A percentile compares a stretch with the other conserved stretches of the same genome.
Evolutionary conservation across 2,113 vertebrate genomes (phyloP).

Genomic region (Cromileptes altivelis): DNA sequence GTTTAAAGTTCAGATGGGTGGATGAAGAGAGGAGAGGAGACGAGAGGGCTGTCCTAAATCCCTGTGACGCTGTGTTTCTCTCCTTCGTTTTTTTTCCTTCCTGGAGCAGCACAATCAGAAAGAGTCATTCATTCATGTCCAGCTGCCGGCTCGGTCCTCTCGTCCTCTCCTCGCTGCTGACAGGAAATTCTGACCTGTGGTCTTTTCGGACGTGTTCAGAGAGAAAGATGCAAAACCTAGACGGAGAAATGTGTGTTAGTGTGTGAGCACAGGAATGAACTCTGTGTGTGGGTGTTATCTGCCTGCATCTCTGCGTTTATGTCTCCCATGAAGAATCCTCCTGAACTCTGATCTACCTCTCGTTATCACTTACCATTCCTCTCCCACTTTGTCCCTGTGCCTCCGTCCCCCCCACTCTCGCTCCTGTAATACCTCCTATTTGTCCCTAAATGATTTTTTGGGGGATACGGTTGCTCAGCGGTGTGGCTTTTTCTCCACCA

Average conservation of each 20-base stretch:
- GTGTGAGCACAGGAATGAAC: slow-evolving; percentile 9
- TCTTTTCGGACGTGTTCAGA: neutral
- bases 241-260: slow-evolving; percentile 33
- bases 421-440: slow-evolving; percentile 30
- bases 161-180: slow-evolving; percentile 26
- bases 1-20: neutral
- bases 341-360: slow-evolving; percentile 17
- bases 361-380: slow-evolving; percentile 21
- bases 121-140: slow-evolving; percentile 69
- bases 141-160: slow-evolving; percentile 36
- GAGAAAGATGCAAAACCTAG: slow-evolving; percentile 29
- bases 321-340: neutral
- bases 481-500: slow-evolving; percentile 13
- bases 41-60: slow-evolving; percentile 18
- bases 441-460: slow-evolving; percentile 35
- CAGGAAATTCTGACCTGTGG: slow-evolving; percentile 50
- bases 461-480: slow-evolving; percentile 10
- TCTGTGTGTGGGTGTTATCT: neutral
- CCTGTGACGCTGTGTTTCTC: slow-evolving; percentile 18
- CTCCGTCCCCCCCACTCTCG: neutral
- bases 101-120: slow-evolving; percentile 52
- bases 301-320: slow-evolving; percentile 2
- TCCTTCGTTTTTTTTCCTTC: slow-evolving; percentile 5
- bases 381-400: neutral
- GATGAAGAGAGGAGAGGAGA: slow-evolving; percentile 17